Evolutionary conservation across 2,888 invertebrate species (phyloP).

Genomic region (Sesamia inferens): DNA sequence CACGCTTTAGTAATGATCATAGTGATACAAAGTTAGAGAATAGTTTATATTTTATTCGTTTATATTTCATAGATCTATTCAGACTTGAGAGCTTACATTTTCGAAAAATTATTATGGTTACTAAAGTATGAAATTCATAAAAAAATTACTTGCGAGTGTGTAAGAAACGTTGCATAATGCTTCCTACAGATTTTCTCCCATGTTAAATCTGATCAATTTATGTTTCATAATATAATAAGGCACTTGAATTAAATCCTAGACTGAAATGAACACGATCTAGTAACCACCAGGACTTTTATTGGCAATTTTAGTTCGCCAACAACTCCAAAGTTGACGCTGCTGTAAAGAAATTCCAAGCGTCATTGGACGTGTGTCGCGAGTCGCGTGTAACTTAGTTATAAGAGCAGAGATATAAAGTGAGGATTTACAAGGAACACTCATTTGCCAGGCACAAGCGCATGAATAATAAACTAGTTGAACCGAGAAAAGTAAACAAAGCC

Average conservation of each 20-base stretch:
- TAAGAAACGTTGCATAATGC: too few species aligned
- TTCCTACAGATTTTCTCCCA: too few species aligned
- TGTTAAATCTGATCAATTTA: too few species aligned
- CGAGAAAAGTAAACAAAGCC: slow-evolving; percentile 65
- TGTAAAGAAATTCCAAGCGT: slow-evolving; percentile 29
- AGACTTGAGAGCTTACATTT: too few species aligned
- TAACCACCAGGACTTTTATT: slow-evolving; percentile 16
- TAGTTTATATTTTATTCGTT: too few species aligned
- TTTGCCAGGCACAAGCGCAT: slow-evolving; percentile 55
- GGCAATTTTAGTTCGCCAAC: slow-evolving; percentile 17
- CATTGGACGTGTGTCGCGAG: slow-evolving; percentile 16
- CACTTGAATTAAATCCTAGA: background rate
- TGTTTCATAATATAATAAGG: too few species aligned
- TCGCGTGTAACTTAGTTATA: slow-evolving; percentile 22
- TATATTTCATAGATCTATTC: too few species aligned
- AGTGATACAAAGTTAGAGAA: too few species aligned
- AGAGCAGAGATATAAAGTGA: slow-evolving; percentile 45
- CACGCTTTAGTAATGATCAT: too few species aligned
- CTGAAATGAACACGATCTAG: slow-evolving; percentile 18
- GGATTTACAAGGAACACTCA: slow-evolving; percentile 54
- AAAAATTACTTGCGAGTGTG: too few species aligned
- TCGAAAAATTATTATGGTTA: too few species aligned
- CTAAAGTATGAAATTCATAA: too few species aligned
- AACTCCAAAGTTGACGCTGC: slow-evolving; percentile 16
- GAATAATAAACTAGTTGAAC: slow-evolving; percentile 64